Evolutionary conservation across 1,140 invertebrate genomes (phyloP), one percentile per base, ranked within the genome.

Genomic region (Zaprionus capensis): DNA sequence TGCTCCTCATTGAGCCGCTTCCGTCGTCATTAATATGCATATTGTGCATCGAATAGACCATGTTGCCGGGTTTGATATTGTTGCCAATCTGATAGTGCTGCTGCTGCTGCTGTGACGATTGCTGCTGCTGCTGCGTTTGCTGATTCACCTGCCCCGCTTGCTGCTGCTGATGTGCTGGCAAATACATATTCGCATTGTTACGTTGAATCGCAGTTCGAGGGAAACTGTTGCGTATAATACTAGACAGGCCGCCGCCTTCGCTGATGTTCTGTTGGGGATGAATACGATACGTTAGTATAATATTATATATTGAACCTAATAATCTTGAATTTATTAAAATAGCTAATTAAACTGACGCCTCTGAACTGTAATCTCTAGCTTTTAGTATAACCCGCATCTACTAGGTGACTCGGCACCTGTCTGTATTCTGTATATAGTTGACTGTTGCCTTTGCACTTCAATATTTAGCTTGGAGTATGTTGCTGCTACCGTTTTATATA

Each of bases 71-170:
- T 4, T 90, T 88, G 31, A 90, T 84, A 28, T 75, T 85, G 51
- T 79, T 90, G 59, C 71, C 73, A 49, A 71, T 82, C 36, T 90
- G 85, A 82, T 76, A 88, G 28, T 88, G 84, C 24, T 80, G 81
- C 56, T 79, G 77, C 22, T 65, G 72, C 34, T 71, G 68, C 26
- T 71, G 75, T 24, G 31, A 34, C 31, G 31, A 31, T 31, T 31
- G 28, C 28, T 31, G 28, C 28, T 69, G 80, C 28, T 67, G 78
- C 11, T 51, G 46, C 49, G 67, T 2, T 53, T 70, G 57, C 91
- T 93, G 92, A 93, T 93, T 71, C 86, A 93, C 80, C 85, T 93
- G 74, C 92, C 82, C 68, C 61, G 91, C 86, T 65, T 91, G 91
- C 78, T 81, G 80, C 38, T 88, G 91, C 57, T 92, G 88, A 41